Conservation (phyloP, 2,888 invertebrate species). For the Galerucella nymphaeae region DNA sequence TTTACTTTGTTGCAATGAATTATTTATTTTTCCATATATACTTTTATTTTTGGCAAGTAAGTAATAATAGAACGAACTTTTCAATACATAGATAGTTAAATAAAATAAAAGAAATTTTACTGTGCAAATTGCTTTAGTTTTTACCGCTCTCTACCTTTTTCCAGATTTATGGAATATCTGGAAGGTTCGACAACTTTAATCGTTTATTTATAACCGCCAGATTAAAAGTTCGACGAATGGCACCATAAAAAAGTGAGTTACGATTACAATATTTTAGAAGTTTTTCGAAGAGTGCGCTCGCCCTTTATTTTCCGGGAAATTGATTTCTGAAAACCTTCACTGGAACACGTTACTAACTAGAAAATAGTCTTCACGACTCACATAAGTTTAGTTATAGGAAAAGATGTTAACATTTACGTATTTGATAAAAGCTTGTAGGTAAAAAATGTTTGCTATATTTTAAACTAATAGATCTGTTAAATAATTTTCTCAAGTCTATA, state of each 20-base stretch:
- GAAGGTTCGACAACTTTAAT: constrained; percentile 40
- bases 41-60: not conserved
- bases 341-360: not conserved
- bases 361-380: not conserved
- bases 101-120: constrained; percentile 40
- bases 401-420: not conserved
- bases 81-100: constrained; percentile 21
- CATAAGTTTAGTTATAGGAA: not conserved
- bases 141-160: constrained; percentile 33
- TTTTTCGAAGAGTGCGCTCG: constrained; percentile 21
- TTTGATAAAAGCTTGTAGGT: too few species aligned
- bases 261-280: constrained; percentile 39
- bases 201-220: constrained; percentile 39
- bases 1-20: too few species aligned
- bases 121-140: constrained; percentile 44
- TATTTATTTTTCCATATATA: not conserved
- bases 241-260: constrained; percentile 38
- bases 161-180: constrained; percentile 37
- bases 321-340: constrained; percentile 21
- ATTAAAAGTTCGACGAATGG: constrained; percentile 37
- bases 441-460: too few species aligned
- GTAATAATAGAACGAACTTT: constrained; percentile 8
- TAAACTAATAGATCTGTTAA: too few species aligned
- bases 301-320: constrained; percentile 20
- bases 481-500: too few species aligned